Evolutionary conservation across 2,113 vertebrate genomes (phyloP), one percentile per base, ranked within the genome.

Genomic region (Rhabdomys dilectus): DNA sequence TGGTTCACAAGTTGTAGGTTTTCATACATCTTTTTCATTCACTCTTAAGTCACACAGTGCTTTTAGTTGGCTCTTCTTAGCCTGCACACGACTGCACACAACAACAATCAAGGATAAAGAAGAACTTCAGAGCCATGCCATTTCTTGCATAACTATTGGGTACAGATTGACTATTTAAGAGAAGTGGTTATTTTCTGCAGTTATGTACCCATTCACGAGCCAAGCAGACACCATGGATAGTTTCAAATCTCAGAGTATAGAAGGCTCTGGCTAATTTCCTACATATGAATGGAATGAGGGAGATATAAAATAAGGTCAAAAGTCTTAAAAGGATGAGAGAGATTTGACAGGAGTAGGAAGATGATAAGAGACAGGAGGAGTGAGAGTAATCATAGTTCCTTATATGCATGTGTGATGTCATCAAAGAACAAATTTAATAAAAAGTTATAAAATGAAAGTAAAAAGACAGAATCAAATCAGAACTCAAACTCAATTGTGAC

Each of bases 401-500:
- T 86, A 36, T 68, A 48, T 48, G 29, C 26, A 85, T 64, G 15
- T 64, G 45, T 31, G 15, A 62, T 42, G 12, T 58, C 45, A n/a
- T 64, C n/a, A 64, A 45, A 31, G 39, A 64, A 85, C 13, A 86
- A 6, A 24, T 48, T 64, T 68, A 68, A 68, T 51, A 68, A 68
- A 51, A 86, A 21, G n/a, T 62, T 34, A 66, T 22, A 86, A 72
- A 84, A 91, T 77, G 3, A 84, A 84, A n/a, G 16, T 64, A 85
- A 85, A 45, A 85, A 29, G 1, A 62, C 13, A 77, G 15, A 51
- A 4, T 42, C 68, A 73, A 66, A 89, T 76, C n/a, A 91, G 31
- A 91, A 78, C 24, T 76, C 73, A 12, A 95, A 82, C 45, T 88
- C 68, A 76, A 66, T 95, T 89, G 62, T 45, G 76, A 24, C 86